A percentile compares a stretch with the other conserved stretches of the same genome.
phyloP scores from a whole-genome alignment of 2,113 vertebrate species.

The Eira barbara region DNA sequence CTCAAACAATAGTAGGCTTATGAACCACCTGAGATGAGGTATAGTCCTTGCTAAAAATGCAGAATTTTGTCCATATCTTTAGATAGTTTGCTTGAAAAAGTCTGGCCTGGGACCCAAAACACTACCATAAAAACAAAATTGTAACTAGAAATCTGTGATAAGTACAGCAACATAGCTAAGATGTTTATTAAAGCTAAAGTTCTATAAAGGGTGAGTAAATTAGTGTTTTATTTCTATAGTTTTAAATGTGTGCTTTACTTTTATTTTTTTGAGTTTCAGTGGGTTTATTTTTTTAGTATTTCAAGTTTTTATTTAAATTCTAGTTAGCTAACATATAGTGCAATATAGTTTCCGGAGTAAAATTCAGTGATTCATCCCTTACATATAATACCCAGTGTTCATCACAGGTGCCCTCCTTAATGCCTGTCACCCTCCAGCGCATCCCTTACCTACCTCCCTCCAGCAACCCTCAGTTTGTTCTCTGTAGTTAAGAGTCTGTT shows the following conservation, averaged over 20 bases:
- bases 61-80: not conserved
- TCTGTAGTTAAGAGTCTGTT: not conserved
- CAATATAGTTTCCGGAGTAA: not conserved
- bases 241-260: not conserved
- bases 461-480: not conserved
- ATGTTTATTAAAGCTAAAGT: not conserved
- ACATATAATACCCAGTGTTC: not conserved
- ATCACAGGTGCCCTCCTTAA: not conserved
- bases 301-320: not conserved
- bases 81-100: not conserved
- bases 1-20: not conserved
- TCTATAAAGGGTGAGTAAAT: not conserved
- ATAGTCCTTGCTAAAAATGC: not conserved
- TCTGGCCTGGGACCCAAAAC: not conserved
- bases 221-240: not conserved
- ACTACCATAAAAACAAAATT: slow-evolving; percentile 10
- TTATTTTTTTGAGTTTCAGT: not conserved
- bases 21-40: not conserved
- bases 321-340: not conserved
- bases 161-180: slow-evolving; percentile 5
- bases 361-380: not conserved
- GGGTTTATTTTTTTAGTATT: not conserved
- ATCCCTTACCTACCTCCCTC: not conserved
- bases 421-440: not conserved
- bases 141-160: not conserved